Conservation (phyloP, 1,140 invertebrate species). For the Conus ventricosus region DNA sequence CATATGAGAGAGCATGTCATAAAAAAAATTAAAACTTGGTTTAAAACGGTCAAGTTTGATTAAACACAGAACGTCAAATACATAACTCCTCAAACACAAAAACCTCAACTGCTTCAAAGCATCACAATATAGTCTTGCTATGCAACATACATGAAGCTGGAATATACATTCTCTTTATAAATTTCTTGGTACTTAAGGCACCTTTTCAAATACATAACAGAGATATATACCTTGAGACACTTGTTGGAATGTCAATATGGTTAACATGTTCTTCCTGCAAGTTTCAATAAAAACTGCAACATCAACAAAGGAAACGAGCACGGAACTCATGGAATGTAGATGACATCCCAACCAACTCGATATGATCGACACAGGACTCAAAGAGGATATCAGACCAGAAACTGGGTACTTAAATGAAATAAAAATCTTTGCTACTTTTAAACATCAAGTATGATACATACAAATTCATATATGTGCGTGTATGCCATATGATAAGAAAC, state of each 20-base stretch:
- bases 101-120: not conserved
- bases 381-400: too few relatives aligned
- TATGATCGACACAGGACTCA: too few relatives aligned
- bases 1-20: too few relatives aligned
- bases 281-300: not conserved
- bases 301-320: not conserved
- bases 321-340: not conserved
- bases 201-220: not conserved
- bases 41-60: not conserved
- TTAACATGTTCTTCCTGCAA: not conserved
- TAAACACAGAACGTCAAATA: not conserved
- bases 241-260: not conserved
- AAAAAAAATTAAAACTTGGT: not conserved
- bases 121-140: constrained; percentile 17
- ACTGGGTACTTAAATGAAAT: too few relatives aligned
- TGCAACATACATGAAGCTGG: not conserved
- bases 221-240: not conserved
- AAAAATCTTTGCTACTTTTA: too few relatives aligned
- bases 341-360: too few relatives aligned
- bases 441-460: too few relatives aligned
- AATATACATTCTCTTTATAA: not conserved
- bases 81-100: not conserved
- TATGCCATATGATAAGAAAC: not conserved
- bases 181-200: not conserved
- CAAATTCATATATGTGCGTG: not conserved